Percentiles rank a stretch among this genome's conserved stretches.
phyloP scores from a whole-genome alignment of 2,797 vertebrate genomes.

The Triplophysa yarkandensis region DNA sequence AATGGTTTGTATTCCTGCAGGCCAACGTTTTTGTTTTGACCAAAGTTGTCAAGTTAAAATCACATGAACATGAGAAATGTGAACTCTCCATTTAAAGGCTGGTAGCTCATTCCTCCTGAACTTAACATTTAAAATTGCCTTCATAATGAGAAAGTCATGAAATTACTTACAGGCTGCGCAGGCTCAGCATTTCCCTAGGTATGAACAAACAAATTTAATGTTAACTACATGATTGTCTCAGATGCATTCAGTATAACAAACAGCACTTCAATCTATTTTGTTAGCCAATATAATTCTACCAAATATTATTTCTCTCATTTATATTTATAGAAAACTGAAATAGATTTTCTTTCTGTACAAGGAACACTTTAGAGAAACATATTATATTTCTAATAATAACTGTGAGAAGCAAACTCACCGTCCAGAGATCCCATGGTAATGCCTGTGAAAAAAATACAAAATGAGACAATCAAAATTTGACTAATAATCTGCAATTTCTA shows the following conservation, averaged over 20 bases:
- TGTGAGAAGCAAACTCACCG: slow-evolving; percentile 79
- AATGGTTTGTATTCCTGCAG: no score
- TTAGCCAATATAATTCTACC: no score
- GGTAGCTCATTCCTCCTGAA: slow-evolving; percentile 5
- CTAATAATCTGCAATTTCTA: not conserved
- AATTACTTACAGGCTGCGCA: slow-evolving; percentile 85
- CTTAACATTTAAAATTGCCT: slow-evolving; percentile 1
- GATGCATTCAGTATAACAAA: not conserved
- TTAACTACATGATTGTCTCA: slow-evolving; percentile 25
- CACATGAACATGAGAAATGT: no score
- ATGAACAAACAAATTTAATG: slow-evolving; percentile 43
- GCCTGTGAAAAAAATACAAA: slow-evolving; percentile 75
- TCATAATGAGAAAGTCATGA: slow-evolving; percentile 1
- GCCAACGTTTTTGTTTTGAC: no score
- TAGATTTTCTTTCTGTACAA: not conserved
- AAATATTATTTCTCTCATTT: not conserved
- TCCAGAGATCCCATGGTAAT: slow-evolving; percentile 95
- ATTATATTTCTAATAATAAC: not conserved
- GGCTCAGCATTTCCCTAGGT: slow-evolving; percentile 81
- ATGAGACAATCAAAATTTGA: not conserved
- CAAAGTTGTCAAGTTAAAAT: no score
- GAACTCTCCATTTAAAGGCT: not conserved
- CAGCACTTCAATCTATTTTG: not conserved
- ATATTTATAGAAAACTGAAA: not conserved
- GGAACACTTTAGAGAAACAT: not conserved